Conservation (phyloP, 1,140 invertebrate genomes). For the Tetramorium simillimum region DNA sequence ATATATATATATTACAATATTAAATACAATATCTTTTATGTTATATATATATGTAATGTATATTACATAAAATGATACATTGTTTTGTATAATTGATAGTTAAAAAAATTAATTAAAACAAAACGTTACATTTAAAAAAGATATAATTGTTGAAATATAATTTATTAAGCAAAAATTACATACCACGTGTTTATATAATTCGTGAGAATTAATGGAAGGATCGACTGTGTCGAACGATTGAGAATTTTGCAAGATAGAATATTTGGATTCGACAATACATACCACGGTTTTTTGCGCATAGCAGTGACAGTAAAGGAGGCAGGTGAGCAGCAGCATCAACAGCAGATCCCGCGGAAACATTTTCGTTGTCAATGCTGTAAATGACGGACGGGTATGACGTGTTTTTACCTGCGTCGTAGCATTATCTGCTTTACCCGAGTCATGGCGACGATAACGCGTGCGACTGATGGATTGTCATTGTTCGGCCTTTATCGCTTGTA, state of each 20-base stretch:
- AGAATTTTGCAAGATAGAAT: background rate
- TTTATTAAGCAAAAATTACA: background rate
- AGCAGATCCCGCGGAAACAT: constrained; percentile 51
- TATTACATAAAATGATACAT: background rate
- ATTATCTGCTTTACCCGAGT: constrained; percentile 42
- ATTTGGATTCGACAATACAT: constrained; percentile 13
- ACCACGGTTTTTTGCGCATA: constrained; percentile 10
- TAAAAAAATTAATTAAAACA: background rate
- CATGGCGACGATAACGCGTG: constrained; percentile 49
- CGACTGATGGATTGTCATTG: constrained; percentile 55
- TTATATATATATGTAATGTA: no score
- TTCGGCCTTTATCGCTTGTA: constrained; percentile 47
- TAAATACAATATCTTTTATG: no score
- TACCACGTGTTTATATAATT: background rate
- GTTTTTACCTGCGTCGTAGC: constrained; percentile 21
- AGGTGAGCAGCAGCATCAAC: constrained; percentile 12
- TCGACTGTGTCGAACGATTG: background rate
- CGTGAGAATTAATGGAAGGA: background rate
- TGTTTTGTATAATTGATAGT: background rate
- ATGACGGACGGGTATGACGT: background rate
- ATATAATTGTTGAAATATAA: background rate
- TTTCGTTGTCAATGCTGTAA: constrained; percentile 29
- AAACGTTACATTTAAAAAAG: no score
- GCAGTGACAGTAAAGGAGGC: background rate
- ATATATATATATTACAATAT: background rate